Percentiles rank a stretch among this genome's conserved stretches.
These are phyloP conservation scores for Sclerurus mexicanus DNA, from an alignment of 2,113 vertebrate species.

Conservation along the genomic window DNA sequence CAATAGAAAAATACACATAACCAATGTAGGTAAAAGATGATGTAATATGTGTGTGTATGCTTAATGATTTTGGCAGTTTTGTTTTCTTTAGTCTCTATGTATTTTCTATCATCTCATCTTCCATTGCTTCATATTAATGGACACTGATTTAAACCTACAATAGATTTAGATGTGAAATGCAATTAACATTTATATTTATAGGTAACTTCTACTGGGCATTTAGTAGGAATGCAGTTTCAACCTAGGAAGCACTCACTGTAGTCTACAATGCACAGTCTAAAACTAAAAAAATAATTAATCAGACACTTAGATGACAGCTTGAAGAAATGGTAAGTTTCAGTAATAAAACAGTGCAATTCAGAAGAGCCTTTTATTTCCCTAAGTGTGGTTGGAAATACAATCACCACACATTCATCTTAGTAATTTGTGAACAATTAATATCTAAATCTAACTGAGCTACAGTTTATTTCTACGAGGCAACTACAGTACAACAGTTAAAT, in stretches of 20 bases:
- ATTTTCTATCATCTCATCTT: slow-evolving; percentile 50
- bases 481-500: slow-evolving; percentile 50
- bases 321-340: slow-evolving; percentile 23
- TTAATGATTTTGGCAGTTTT: slow-evolving; percentile 36
- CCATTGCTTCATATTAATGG: slow-evolving; percentile 63
- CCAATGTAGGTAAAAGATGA: slow-evolving; percentile 16
- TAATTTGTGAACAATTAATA: slow-evolving; percentile 6
- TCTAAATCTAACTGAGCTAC: slow-evolving; percentile 25
- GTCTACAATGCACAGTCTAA: slow-evolving; percentile 21
- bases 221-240: slow-evolving; percentile 4
- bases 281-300: slow-evolving; percentile 56
- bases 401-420: slow-evolving; percentile 36
- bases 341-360: slow-evolving; percentile 67
- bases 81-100: slow-evolving; percentile 37
- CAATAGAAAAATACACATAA: slow-evolving; percentile 49
- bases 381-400: slow-evolving; percentile 32
- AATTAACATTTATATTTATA: slow-evolving; percentile 17
- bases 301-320: slow-evolving; percentile 36
- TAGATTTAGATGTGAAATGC: slow-evolving; percentile 32
- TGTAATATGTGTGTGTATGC: slow-evolving; percentile 34
- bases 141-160: slow-evolving; percentile 40
- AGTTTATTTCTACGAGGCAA: slow-evolving; percentile 39
- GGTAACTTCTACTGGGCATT: neutral
- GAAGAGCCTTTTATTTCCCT: slow-evolving; percentile 58
- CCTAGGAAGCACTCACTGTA: slow-evolving; percentile 16